Percentiles rank a stretch among this genome's conserved stretches.
Evolutionary conservation across 2,113 vertebrate species (phyloP).

Genomic region (Poicephalus gulielmi): DNA sequence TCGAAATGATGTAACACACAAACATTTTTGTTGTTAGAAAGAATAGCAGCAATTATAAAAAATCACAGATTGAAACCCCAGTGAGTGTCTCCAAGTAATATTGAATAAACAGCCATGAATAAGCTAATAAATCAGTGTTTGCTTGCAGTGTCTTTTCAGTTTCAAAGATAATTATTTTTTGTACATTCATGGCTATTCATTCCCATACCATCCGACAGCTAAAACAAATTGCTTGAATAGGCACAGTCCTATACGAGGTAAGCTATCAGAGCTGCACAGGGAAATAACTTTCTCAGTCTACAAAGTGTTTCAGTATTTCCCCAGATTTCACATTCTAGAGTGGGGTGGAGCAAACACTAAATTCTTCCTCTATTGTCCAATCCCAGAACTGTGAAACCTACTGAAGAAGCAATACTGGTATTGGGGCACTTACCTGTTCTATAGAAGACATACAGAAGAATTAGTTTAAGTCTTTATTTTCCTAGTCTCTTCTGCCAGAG

Average conservation of each 20-base stretch:
- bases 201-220: not conserved
- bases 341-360: not conserved
- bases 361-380: rapidly evolving
- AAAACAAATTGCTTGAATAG: not conserved
- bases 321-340: not conserved
- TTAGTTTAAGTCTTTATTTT: not conserved
- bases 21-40: not conserved
- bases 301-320: not conserved
- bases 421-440: not conserved
- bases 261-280: not conserved
- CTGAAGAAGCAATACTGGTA: not conserved
- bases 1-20: not conserved
- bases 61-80: not conserved
- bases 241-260: not conserved
- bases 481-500: not conserved
- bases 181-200: not conserved
- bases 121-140: not conserved
- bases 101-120: not conserved
- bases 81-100: not conserved
- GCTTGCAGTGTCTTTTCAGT: not conserved
- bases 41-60: not conserved
- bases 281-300: not conserved
- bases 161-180: not conserved
- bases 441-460: rapidly evolving
- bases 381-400: not conserved